These are phyloP conservation scores for Proterorhinus semilunaris DNA, from an alignment of 2,113 vertebrate genomes.

Conservation along the genomic window DNA sequence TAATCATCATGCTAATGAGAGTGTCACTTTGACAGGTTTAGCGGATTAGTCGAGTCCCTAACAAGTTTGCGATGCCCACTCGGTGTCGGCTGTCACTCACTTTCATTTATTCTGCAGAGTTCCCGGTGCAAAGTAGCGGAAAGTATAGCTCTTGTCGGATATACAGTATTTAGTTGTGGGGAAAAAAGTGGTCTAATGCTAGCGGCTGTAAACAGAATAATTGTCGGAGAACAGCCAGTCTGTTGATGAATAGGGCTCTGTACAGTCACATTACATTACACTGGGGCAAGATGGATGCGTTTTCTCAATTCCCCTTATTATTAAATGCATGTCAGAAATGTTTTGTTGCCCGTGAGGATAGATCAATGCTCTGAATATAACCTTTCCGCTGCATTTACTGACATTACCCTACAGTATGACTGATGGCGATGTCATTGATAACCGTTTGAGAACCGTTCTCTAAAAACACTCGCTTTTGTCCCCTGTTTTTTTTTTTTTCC, in stretches of 20 bases:
- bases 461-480: neutral
- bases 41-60: constrained; percentile 60
- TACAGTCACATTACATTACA: neutral
- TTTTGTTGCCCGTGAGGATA: neutral
- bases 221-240: neutral
- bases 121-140: neutral
- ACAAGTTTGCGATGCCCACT: constrained; percentile 49
- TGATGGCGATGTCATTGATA: constrained; percentile 18
- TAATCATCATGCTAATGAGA: constrained; percentile 65
- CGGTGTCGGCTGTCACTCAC: constrained; percentile 64
- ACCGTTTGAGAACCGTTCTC: neutral
- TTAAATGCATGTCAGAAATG: constrained; percentile 12
- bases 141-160: neutral
- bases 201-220: neutral
- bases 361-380: constrained; percentile 14
- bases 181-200: neutral
- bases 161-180: neutral
- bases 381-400: neutral
- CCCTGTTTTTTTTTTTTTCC: neutral
- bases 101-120: constrained; percentile 3
- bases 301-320: neutral
- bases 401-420: constrained; percentile 7
- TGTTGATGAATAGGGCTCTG: neutral
- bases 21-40: constrained; percentile 49
- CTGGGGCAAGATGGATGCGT: neutral